These are phyloP conservation scores for Trichogramma evanescens DNA, from an alignment of 2,888 invertebrate species.

Conservation along the genomic window DNA sequence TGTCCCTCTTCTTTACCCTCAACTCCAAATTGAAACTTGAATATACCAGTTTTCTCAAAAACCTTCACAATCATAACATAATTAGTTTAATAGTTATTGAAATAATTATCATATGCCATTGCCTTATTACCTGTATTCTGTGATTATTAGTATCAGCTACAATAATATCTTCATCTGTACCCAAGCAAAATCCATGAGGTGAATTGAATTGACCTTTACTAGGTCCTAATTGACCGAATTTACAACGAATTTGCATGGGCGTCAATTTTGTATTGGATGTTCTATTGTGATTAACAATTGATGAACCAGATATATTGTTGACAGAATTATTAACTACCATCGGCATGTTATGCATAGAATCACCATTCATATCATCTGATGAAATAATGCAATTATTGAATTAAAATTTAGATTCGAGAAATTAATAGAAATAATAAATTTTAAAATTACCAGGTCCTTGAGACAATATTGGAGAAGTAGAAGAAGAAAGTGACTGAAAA, in stretches of 20 bases:
- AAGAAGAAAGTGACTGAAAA: slow-evolving; percentile 51
- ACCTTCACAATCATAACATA: slow-evolving; percentile 48
- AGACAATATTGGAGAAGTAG: slow-evolving; percentile 57
- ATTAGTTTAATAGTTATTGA: background rate
- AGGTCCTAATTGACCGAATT: slow-evolving; percentile 89
- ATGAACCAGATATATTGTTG: slow-evolving; percentile 35
- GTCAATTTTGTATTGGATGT: slow-evolving; percentile 57
- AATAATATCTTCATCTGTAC: slow-evolving; percentile 90
- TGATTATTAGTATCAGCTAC: slow-evolving; percentile 97
- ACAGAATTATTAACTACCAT: slow-evolving; percentile 38
- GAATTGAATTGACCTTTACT: slow-evolving; percentile 93
- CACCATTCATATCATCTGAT: slow-evolving; percentile 42
- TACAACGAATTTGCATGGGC: slow-evolving; percentile 82
- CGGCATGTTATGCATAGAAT: slow-evolving; percentile 43
- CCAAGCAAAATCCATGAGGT: slow-evolving; percentile 93
- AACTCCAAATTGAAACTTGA: slow-evolving; percentile 89
- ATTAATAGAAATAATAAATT: background rate
- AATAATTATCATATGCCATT: background rate
- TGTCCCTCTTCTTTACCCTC: slow-evolving; percentile 95
- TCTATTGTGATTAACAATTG: slow-evolving; percentile 37
- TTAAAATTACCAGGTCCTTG: slow-evolving; percentile 39
- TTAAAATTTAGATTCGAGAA: background rate
- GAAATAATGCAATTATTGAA: slow-evolving; percentile 9
- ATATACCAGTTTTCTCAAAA: slow-evolving; percentile 88
- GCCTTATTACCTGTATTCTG: slow-evolving; percentile 68